Percentiles rank a stretch among this genome's conserved stretches.
phyloP scores from a whole-genome alignment of 2,888 invertebrate genomes.

The Gortyna flavago region DNA sequence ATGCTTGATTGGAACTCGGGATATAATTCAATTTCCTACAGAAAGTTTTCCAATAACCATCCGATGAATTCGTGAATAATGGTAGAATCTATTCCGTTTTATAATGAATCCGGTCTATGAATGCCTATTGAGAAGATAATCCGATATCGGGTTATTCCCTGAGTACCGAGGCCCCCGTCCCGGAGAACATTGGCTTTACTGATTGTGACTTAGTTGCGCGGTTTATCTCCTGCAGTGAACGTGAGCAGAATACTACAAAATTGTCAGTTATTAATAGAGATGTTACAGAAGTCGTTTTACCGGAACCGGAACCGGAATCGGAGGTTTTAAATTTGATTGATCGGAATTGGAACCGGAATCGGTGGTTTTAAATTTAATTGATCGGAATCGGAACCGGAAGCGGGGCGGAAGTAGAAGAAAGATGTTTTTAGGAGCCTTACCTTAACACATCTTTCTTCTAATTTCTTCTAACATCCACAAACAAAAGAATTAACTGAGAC shows the following conservation, averaged over 20 bases:
- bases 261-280: conserved; percentile 34
- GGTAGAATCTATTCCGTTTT: conserved; percentile 29
- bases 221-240: conserved; percentile 7
- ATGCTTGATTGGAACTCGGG: conserved; percentile 44
- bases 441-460: too few species aligned
- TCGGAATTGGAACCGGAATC: too few species aligned
- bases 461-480: too few species aligned
- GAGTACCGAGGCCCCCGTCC: too few species aligned
- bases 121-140: neutral
- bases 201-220: neutral
- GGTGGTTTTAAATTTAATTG: too few species aligned
- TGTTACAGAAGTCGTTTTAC: too few species aligned
- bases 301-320: too few species aligned
- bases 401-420: too few species aligned
- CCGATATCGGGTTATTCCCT: neutral
- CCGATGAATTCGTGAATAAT: conserved; percentile 31
- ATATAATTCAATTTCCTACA: conserved; percentile 43
- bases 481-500: too few species aligned
- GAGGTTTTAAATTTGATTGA: too few species aligned
- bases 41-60: conserved; percentile 31
- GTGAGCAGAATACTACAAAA: conserved; percentile 24
- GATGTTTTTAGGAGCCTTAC: too few species aligned
- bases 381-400: too few species aligned
- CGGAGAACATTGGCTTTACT: neutral
- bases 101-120: conserved; percentile 20